phyloP scores from a whole-genome alignment of 2,113 vertebrate genomes.

The Oryzias javanicus region DNA sequence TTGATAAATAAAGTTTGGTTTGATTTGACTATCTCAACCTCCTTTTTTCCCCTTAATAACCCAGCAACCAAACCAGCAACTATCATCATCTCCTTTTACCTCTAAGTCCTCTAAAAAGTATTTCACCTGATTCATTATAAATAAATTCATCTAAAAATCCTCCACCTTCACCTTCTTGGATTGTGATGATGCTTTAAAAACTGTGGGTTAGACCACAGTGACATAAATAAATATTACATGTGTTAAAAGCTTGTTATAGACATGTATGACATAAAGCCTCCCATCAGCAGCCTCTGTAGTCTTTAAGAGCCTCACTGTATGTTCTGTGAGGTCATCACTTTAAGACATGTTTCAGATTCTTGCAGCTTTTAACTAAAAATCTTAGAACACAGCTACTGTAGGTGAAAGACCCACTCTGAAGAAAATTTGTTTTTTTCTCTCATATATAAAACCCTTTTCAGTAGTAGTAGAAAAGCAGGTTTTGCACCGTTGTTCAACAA shows the following conservation, averaged over 20 bases:
- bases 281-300: neutral
- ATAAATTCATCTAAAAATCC: constrained; percentile 2
- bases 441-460: too few relatives aligned
- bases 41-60: constrained; percentile 57
- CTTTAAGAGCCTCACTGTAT: neutral
- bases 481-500: too few relatives aligned
- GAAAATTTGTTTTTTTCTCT: too few relatives aligned
- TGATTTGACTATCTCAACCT: constrained; percentile 56
- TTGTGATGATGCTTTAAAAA: constrained; percentile 19
- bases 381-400: too few relatives aligned
- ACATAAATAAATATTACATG: constrained; percentile 48
- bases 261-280: constrained; percentile 13
- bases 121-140: constrained; percentile 19
- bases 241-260: constrained; percentile 36
- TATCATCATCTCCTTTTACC: constrained; percentile 41
- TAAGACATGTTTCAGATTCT: too few relatives aligned
- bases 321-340: neutral
- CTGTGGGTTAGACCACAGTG: neutral
- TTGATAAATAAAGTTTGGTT: too few relatives aligned
- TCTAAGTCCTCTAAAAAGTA: constrained; percentile 20
- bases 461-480: too few relatives aligned
- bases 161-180: neutral
- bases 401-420: too few relatives aligned
- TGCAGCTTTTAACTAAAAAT: too few relatives aligned
- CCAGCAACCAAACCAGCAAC: constrained; percentile 43